phyloP scores from a whole-genome alignment of 2,797 vertebrate species.

The Myripristis murdjan region DNA sequence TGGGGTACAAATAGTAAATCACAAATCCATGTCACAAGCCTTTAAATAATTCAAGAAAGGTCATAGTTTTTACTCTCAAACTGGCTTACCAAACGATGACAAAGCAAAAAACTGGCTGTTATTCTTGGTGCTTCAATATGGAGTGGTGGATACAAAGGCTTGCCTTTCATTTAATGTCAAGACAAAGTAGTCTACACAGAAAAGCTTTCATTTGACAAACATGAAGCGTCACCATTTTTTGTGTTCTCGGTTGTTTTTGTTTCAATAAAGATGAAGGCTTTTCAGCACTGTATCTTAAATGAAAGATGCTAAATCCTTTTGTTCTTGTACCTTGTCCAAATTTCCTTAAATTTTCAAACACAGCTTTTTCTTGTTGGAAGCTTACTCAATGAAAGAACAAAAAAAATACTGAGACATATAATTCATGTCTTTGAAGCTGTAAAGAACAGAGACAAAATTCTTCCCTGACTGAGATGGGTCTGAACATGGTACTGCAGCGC shows the following conservation, averaged over 20 bases:
- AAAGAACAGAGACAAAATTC: slow-evolving; percentile 18
- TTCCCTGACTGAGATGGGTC: slow-evolving; percentile 12
- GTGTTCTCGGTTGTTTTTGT: slow-evolving; percentile 67
- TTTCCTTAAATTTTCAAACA: slow-evolving; percentile 52
- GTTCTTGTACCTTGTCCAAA: slow-evolving; percentile 65
- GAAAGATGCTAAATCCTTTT: slow-evolving; percentile 74
- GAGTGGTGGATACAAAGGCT: slow-evolving; percentile 49
- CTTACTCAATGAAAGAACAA: slow-evolving; percentile 51
- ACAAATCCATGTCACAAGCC: slow-evolving; percentile 16
- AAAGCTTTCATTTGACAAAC: slow-evolving; percentile 74
- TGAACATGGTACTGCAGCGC: too few species aligned
- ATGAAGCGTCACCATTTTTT: slow-evolving; percentile 65
- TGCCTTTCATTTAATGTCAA: slow-evolving; percentile 67
- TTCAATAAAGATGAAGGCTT: slow-evolving; percentile 75
- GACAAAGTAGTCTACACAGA: slow-evolving; percentile 58
- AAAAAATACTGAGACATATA: slow-evolving; percentile 34
- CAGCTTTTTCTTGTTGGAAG: slow-evolving; percentile 41
- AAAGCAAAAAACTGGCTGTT: slow-evolving; percentile 24
- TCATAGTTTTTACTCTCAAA: slow-evolving; percentile 24
- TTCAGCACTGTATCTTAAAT: slow-evolving; percentile 69
- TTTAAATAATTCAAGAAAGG: slow-evolving; percentile 29
- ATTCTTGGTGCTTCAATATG: slow-evolving; percentile 31
- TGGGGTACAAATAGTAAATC: slow-evolving; percentile 9
- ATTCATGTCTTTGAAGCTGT: slow-evolving; percentile 50
- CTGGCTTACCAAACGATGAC: slow-evolving; percentile 27